These are phyloP conservation scores for Argyra leucocephala DNA, from an alignment of 2,888 invertebrate species.

Conservation along the genomic window DNA sequence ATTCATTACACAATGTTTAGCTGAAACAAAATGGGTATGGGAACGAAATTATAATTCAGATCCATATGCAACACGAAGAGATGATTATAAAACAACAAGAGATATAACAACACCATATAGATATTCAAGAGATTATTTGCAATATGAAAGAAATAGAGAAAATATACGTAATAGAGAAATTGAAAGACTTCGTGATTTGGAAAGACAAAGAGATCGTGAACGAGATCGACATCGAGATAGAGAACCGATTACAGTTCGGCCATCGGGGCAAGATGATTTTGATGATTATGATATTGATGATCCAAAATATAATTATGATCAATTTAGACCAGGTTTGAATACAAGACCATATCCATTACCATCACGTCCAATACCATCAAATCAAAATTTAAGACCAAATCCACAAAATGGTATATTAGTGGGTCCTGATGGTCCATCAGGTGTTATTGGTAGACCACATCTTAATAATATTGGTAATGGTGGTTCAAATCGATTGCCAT, in stretches of 20 bases:
- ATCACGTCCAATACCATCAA: conserved; percentile 22
- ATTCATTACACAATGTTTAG: conserved; percentile 16
- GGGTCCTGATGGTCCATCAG: conserved; percentile 46
- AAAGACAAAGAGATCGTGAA: conserved; percentile 16
- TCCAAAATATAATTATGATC: conserved; percentile 31
- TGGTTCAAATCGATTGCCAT: neutral
- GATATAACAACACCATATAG: conserved; percentile 4
- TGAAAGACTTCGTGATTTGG: conserved; percentile 22
- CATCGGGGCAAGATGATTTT: conserved; percentile 30
- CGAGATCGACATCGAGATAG: conserved; percentile 34
- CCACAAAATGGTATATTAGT: conserved; percentile 28
- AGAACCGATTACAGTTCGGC: conserved; percentile 25
- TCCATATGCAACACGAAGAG: conserved; percentile 1
- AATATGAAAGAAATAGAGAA: conserved; percentile 4
- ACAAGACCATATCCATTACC: conserved; percentile 25
- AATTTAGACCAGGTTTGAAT: conserved; percentile 28
- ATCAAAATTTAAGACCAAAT: conserved; percentile 18
- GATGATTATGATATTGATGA: conserved; percentile 33
- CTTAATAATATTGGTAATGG: neutral
- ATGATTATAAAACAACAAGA: conserved; percentile 7
- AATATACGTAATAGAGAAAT: conserved; percentile 13
- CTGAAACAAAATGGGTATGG: conserved; percentile 38
- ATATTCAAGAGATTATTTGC: neutral
- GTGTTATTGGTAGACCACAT: conserved; percentile 41
- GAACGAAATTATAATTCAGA: conserved; percentile 21